A percentile compares a stretch with the other conserved stretches of the same genome.
Evolutionary conservation across 2,797 vertebrate genomes (phyloP).

Genomic region (Hemitrygon akajei): DNA sequence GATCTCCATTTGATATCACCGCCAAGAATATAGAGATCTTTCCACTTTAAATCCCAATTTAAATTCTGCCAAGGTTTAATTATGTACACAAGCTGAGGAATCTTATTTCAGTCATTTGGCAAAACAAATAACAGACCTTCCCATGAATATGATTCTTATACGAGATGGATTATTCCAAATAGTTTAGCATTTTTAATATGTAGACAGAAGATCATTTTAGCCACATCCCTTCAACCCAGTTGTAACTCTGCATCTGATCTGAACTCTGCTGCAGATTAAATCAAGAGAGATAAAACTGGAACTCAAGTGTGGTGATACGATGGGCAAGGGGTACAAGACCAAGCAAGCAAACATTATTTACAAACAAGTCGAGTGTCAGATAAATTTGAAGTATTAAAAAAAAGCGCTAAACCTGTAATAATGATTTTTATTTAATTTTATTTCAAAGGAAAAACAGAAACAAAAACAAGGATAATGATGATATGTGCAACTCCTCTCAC

Average conservation of each 20-base stretch:
- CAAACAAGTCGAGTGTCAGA: neutral
- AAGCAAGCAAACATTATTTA: neutral
- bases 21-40: neutral
- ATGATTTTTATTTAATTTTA: neutral
- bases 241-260: neutral
- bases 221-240: neutral
- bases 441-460: neutral
- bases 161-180: neutral
- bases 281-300: neutral
- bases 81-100: neutral
- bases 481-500: neutral
- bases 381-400: neutral
- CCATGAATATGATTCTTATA: neutral
- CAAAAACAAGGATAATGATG: neutral
- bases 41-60: neutral
- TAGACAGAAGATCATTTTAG: neutral
- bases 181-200: neutral
- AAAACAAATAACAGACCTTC: neutral
- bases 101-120: neutral
- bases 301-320: neutral
- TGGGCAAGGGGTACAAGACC: neutral
- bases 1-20: conserved; percentile 6
- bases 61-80: neutral
- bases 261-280: neutral
- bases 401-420: neutral